Base-by-base conservation (phyloP, 92 coral and sea anemone genomes). In the Bergia puertoricense region DNA sequence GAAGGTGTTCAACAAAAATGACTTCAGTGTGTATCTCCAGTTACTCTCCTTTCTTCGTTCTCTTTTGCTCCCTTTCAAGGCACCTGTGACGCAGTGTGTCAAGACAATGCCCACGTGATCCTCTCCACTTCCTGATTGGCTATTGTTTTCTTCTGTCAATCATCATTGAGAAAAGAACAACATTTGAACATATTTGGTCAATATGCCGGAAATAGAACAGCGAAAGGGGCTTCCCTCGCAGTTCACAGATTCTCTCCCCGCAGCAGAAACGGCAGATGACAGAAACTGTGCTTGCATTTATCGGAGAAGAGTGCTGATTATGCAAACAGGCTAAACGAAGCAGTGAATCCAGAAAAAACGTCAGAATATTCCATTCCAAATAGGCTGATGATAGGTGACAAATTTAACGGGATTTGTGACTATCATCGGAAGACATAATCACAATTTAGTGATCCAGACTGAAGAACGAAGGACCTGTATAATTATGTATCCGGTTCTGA, bases 181-280 rank as follows among this genome's bases (percentile, higher is more conserved):
- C 87, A 84, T 69, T 84, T 84, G 87, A 84, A 84, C 87, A 84
- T 84, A 84, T 84, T 69, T 84, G 87, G 87, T 84, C 45, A 84
- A 45, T 71, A 8, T 48, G 46, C 87, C 87, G 87, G 87, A 84
- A 69, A 84, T 69, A 69, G 79, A 84, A 37, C 39, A 23, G 22
- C 18, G n/a, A 84, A 84, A 67, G 87, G 87, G 87, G 87, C 87
- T 84, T 84, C 87, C 87, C 87, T 84, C 42, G 77, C 16, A 43
- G 42, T 45, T 30, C 40, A 36, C 77, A 22, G 77, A 54, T 51
- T 57, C 78, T 74, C 41, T 39, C 41, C 76, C 39, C 42, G 39
- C 37, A n/a, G 13, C 23, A 74, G 0, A 38, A 43, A 38, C 0
- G 38, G 16, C 23, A 9, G 30, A 45, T 15, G 79, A 42, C 79